A percentile compares a stretch with the other conserved stretches of the same genome.
Evolutionary conservation across 2,888 invertebrate species (phyloP).

Genomic region (Tenthredo livida): DNA sequence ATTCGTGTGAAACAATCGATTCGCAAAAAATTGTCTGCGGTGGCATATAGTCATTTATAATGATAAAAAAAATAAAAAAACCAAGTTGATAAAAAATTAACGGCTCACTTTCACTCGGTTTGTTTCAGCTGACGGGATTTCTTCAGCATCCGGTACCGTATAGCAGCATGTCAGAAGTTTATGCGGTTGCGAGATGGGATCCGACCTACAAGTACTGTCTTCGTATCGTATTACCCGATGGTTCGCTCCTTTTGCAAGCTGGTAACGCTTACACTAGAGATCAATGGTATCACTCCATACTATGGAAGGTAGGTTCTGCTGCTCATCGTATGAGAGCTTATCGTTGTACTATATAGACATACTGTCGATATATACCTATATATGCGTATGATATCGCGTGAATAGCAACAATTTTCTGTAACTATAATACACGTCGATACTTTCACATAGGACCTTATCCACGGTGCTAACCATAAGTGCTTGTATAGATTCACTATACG

Average conservation of each 20-base stretch:
- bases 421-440: neutral
- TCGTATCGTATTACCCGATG: slow-evolving; percentile 87
- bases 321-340: neutral
- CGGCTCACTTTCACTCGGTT: neutral
- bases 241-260: slow-evolving; percentile 87
- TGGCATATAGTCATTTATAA: too few relatives aligned
- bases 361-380: neutral
- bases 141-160: slow-evolving; percentile 86
- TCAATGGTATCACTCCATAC: slow-evolving; percentile 90
- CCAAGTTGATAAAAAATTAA: neutral
- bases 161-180: slow-evolving; percentile 88
- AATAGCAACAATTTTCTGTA: neutral
- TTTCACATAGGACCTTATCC: neutral
- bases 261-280: slow-evolving; percentile 89
- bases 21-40: too few relatives aligned
- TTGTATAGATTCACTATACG: neutral
- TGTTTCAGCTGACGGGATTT: slow-evolving; percentile 82
- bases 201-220: slow-evolving; percentile 90
- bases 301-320: slow-evolving; percentile 86
- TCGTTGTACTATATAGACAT: neutral
- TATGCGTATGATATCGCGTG: neutral
- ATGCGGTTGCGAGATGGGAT: slow-evolving; percentile 89
- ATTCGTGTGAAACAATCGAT: too few relatives aligned
- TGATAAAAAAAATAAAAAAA: too few relatives aligned
- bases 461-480: neutral